Evolutionary conservation across 2,113 vertebrate genomes (phyloP), one percentile per base, ranked within the genome.

Genomic region (Megaptera novaeangliae): DNA sequence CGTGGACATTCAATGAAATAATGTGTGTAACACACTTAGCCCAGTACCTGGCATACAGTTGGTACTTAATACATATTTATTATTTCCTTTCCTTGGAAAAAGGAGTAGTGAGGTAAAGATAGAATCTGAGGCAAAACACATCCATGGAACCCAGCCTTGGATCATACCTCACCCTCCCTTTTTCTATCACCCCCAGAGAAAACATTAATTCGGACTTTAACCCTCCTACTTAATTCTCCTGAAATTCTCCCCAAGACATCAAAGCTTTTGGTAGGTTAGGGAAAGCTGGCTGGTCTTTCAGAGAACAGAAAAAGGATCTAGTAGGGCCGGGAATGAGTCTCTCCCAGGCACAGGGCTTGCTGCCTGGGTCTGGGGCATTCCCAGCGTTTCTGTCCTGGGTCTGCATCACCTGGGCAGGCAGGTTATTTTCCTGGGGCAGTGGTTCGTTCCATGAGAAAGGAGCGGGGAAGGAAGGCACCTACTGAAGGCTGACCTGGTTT

Each of bases 401-500:
- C 92, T 94, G 29, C 72, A 71, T 93, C 88, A 97, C 68, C 93
- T 64, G 64, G 93, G 57, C 80, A 74, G 91, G 93, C 80, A 96
- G 96, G 91, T 96, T 97, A 89, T 87, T 63, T 84, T 41, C 52
- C 61, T 82, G 71, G 46, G 96, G 31, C 77, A 91, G 13, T 84
- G 86, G 81, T 68, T 95, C 66, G 36, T 77, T 94, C 64, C 44
- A 57, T 97, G 89, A 97, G 93, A 97, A 96, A 88, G 81, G 93
- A 96, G 96, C 52, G 21, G 96, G 88, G 91, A 89, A 90, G 97
- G 93, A 94, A 95, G 64, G 81, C 36, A 92, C 59, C 59, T 64
- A 93, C 39, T 46, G 91, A 92, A 95, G 92, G 46, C 77, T 97
- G 96, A 97, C 97, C 96, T 97, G 95, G 75, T 97, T 98, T 97